phyloP scores from a whole-genome alignment of 1,140 invertebrate species.

The Helicoverpa armigera region DNA sequence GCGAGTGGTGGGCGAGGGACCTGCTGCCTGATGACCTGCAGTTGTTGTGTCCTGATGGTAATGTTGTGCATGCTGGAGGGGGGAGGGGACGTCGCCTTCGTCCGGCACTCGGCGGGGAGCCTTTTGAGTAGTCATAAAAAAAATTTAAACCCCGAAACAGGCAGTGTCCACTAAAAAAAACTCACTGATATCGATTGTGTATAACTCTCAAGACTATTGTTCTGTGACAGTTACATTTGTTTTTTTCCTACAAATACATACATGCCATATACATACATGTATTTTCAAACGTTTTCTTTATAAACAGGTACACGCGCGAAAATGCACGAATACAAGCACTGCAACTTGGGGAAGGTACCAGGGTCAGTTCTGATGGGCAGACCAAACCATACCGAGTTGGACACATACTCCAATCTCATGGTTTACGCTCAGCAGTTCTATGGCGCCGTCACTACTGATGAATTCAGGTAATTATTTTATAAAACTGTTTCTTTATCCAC shows the following conservation, averaged over 20 bases:
- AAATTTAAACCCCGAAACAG: too few relatives aligned
- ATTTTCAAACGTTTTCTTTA: slow-evolving; percentile 21
- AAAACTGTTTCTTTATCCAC: neutral
- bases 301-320: slow-evolving; percentile 90
- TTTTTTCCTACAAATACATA: too few relatives aligned
- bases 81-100: too few relatives aligned
- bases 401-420: slow-evolving; percentile 95
- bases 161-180: too few relatives aligned
- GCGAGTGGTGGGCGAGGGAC: slow-evolving; percentile 97
- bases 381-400: slow-evolving; percentile 93
- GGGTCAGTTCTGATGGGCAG: slow-evolving; percentile 97
- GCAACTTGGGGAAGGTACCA: slow-evolving; percentile 96
- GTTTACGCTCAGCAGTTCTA: slow-evolving; percentile 97
- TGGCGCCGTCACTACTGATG: slow-evolving; percentile 93
- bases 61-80: neutral
- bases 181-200: too few relatives aligned
- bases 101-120: too few relatives aligned
- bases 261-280: neutral
- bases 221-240: too few relatives aligned
- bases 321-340: slow-evolving; percentile 92
- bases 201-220: too few relatives aligned
- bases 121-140: too few relatives aligned
- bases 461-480: slow-evolving; percentile 89
- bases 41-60: slow-evolving; percentile 92
- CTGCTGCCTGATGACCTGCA: slow-evolving; percentile 97